phyloP scores from a whole-genome alignment of 2,888 invertebrate genomes.

The Nephrotoma appendiculata region DNA sequence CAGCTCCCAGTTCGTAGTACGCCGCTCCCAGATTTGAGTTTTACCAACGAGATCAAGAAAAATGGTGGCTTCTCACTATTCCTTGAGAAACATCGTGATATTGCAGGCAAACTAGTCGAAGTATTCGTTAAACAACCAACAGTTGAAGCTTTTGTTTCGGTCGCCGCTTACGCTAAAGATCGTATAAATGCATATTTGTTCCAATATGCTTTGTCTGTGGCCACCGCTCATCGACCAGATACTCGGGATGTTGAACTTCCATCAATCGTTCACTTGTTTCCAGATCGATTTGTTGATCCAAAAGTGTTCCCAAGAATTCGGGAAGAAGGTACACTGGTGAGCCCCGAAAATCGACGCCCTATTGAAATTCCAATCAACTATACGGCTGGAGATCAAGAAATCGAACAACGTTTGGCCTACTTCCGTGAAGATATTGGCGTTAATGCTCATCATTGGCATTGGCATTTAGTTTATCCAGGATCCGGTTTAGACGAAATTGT shows the following conservation, averaged over 20 bases:
- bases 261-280: conserved; percentile 54
- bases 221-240: conserved; percentile 32
- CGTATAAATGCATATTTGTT: conserved; percentile 5
- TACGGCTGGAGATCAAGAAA: conserved; percentile 50
- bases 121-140: conserved; percentile 46
- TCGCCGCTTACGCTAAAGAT: conserved; percentile 40
- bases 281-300: conserved; percentile 60
- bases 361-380: conserved; percentile 50
- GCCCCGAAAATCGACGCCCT: conserved; percentile 31
- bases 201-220: conserved; percentile 4
- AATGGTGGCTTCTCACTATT: conserved; percentile 51
- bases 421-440: conserved; percentile 71
- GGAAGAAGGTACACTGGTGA: conserved; percentile 44
- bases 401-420: conserved; percentile 63
- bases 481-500: conserved; percentile 42
- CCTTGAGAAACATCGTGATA: conserved; percentile 50
- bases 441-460: conserved; percentile 84
- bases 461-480: conserved; percentile 68
- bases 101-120: conserved; percentile 55
- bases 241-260: conserved; percentile 54
- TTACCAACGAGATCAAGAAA: conserved; percentile 19
- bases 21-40: conserved; percentile 23
- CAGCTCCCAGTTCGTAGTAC: conserved; percentile 24
- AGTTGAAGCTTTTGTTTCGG: conserved; percentile 51
- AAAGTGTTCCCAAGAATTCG: conserved; percentile 47